phyloP scores from a whole-genome alignment of 2,113 vertebrate genomes.

The Gobiocypris rarus region DNA sequence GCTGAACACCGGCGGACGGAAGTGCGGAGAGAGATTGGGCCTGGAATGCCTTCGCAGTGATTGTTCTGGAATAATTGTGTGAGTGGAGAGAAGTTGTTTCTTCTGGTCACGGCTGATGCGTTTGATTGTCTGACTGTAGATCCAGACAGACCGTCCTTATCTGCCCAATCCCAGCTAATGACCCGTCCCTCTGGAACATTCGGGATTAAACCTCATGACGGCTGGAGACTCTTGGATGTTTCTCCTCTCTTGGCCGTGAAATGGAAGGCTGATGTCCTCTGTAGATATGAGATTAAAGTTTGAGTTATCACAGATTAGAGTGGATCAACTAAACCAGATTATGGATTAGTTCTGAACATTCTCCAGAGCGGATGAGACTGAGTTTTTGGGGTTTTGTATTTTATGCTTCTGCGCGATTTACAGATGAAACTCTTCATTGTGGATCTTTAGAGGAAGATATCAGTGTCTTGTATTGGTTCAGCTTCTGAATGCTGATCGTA shows the following conservation, averaged over 20 bases:
- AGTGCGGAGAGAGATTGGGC: too few relatives aligned
- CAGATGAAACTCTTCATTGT: background rate
- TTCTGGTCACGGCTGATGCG: background rate
- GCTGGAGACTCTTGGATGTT: conserved; percentile 33
- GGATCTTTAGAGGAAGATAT: background rate
- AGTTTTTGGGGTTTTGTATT: background rate
- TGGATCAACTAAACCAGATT: conserved; percentile 73
- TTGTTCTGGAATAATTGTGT: background rate
- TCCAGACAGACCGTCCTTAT: conserved; percentile 57
- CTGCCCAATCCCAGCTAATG: conserved; percentile 69
- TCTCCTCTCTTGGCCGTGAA: conserved; percentile 39
- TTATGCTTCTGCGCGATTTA: background rate
- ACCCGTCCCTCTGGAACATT: conserved; percentile 62
- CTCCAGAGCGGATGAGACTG: conserved; percentile 40
- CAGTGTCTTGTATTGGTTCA: background rate
- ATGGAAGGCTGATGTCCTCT: conserved; percentile 57
- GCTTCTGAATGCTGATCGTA: background rate
- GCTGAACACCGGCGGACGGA: too few relatives aligned
- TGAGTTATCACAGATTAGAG: conserved; percentile 69
- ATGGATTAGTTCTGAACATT: conserved; percentile 64
- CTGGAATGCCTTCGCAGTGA: too few relatives aligned
- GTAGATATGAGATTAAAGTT: conserved; percentile 70
- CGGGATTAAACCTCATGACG: conserved; percentile 61
- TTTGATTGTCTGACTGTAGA: conserved; percentile 36
- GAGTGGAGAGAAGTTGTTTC: background rate